Evolutionary conservation across 2,797 vertebrate species (phyloP), one percentile per base, ranked within the genome.

Genomic region (Coregonus sp.): DNA sequence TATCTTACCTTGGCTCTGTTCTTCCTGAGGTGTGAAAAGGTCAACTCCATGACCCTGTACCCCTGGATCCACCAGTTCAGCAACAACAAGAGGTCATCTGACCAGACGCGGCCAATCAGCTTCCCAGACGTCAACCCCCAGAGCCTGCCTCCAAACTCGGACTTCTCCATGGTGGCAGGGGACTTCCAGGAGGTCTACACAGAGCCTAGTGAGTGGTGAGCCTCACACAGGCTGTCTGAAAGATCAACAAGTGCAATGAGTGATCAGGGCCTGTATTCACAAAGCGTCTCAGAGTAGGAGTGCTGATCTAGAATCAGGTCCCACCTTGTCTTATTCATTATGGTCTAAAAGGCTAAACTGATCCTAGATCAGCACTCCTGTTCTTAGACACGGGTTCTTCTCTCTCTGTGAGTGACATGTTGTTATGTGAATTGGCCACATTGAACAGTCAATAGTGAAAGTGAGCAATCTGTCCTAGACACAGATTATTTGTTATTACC

Each of bases 11-110:
- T 76, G 12, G 5, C 4, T 35, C 52, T 14, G 11, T 76, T 54
- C 25, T 47, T 68, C 77, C 77, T 84, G 86, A 99, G 98, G 95
- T 99, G 98, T 93, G 96, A 96, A 89, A 91, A 95, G 89, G 92
- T 97, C 88, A 98, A 99, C 83, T 94, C 95, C 80, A 91, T 95
- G 89, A 97, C 95, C 78, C 91, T 99, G 90, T 99, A 98, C 90
- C 98, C 98, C 68, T 99, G 98, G 98, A 96, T 99, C 88, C 98
- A 99, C 94, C 98, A 99, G 87, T 99, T 98, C 92, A 99, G 98
- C 92, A 99, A 99, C 95, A 99, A 99, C 91, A 96, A 96, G 92
- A 96, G 92, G 90, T 97, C 96, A 65, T 93, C 94, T 47, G 98
- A 99, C 95, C 98, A 99, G 89, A 98, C 95, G 71, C 95, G 97